A percentile compares a stretch with the other conserved stretches of the same genome.
Conservation (phyloP, 1,140 invertebrate species). For the Teleogryllus occipitalis region DNA sequence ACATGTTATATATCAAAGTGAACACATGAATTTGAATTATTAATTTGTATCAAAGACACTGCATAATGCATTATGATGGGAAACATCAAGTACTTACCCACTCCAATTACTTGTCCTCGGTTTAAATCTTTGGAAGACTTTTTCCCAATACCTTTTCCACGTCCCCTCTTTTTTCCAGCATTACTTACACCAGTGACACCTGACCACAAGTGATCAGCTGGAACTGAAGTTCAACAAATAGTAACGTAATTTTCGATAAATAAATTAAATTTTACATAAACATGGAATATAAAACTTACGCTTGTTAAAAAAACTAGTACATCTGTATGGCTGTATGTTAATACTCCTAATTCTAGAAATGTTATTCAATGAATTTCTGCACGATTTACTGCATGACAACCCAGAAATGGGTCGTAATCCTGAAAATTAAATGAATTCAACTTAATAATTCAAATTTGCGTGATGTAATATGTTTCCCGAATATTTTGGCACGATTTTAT, state of each 20-base stretch:
- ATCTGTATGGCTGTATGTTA: neutral
- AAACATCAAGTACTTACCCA: slow-evolving; percentile 44
- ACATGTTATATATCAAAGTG: no score
- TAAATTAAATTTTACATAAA: neutral
- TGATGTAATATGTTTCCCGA: no score
- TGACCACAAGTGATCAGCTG: slow-evolving; percentile 84
- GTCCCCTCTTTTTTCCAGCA: slow-evolving; percentile 87
- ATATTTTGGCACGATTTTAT: no score
- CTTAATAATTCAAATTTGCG: no score
- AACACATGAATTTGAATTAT: no score
- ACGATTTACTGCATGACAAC: no score
- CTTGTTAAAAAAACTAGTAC: neutral
- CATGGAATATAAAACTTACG: neutral
- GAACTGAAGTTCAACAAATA: slow-evolving; percentile 43
- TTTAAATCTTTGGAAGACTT: slow-evolving; percentile 77
- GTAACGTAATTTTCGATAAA: neutral
- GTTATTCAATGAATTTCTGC: no score
- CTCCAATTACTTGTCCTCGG: slow-evolving; percentile 79
- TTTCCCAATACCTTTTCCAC: slow-evolving; percentile 70
- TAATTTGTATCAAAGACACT: no score
- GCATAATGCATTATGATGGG: no score
- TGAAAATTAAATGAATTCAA: no score
- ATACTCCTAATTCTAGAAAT: no score
- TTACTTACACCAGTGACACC: slow-evolving; percentile 91
- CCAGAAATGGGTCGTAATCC: no score